Percentiles rank a stretch among this genome's conserved stretches.
phyloP scores from a whole-genome alignment of 2,113 vertebrate genomes.

The Peromyscus leucopus region DNA sequence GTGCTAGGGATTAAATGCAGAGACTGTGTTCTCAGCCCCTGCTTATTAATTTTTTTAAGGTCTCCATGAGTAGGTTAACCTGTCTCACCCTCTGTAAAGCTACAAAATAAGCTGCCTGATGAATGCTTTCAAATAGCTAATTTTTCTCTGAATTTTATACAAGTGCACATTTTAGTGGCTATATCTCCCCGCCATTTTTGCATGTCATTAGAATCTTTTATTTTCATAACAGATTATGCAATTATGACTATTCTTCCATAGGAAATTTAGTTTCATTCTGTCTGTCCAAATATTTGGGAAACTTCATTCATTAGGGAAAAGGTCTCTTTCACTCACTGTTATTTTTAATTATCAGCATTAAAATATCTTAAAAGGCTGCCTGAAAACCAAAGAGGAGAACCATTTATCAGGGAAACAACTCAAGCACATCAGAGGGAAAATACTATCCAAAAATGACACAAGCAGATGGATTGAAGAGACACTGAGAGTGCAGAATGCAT shows the following conservation, averaged over 20 bases:
- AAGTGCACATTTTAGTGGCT: conserved; percentile 26
- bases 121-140: conserved; percentile 15
- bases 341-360: conserved; percentile 69
- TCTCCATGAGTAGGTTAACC: background rate
- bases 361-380: conserved; percentile 64
- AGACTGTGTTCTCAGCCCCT: background rate
- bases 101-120: conserved; percentile 1
- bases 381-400: conserved; percentile 59
- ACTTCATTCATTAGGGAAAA: conserved; percentile 68
- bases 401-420: conserved; percentile 49
- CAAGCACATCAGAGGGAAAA: conserved; percentile 41
- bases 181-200: background rate
- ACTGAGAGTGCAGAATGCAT: background rate
- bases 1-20: background rate
- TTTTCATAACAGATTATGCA: conserved; percentile 67
- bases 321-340: conserved; percentile 64
- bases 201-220: conserved; percentile 50
- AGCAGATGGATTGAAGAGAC: background rate
- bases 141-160: conserved; percentile 50
- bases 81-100: background rate
- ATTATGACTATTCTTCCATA: conserved; percentile 56
- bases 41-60: background rate
- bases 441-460: background rate
- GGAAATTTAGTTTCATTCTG: conserved; percentile 55
- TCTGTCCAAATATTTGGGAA: conserved; percentile 75